Percentiles rank a stretch among this genome's conserved stretches.
These are phyloP conservation scores for Larimichthys crocea DNA, from an alignment of 2,113 vertebrate species.

Conservation along the genomic window DNA sequence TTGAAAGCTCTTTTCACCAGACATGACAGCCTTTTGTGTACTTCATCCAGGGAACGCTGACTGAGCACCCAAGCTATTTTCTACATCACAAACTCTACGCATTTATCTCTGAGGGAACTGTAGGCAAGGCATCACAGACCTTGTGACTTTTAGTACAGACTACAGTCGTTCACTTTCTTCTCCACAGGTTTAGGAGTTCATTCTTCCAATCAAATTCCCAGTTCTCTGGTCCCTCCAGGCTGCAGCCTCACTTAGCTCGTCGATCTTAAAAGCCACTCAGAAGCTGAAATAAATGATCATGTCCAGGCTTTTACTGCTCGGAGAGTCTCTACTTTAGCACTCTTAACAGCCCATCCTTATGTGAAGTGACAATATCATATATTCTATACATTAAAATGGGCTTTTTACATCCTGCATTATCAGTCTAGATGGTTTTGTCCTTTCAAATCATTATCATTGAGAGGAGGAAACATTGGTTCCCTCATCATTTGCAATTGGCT, in stretches of 20 bases:
- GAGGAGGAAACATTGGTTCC: constrained; percentile 65
- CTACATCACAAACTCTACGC: background rate
- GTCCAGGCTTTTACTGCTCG: constrained; percentile 23
- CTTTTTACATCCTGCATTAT: constrained; percentile 46
- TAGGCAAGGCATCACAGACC: constrained; percentile 6
- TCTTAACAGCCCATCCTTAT: constrained; percentile 19
- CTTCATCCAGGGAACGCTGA: constrained; percentile 22
- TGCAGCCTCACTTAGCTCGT: constrained; percentile 31
- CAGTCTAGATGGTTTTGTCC: constrained; percentile 62
- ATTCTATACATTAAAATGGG: constrained; percentile 33
- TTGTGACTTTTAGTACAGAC: background rate
- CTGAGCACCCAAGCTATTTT: constrained; percentile 16
- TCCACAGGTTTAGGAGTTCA: constrained; percentile 15
- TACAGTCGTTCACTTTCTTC: background rate
- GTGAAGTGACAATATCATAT: constrained; percentile 37
- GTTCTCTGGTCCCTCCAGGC: constrained; percentile 20
- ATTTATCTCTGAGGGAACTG: constrained; percentile 16
- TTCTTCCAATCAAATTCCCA: constrained; percentile 35
- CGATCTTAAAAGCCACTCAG: constrained; percentile 38
- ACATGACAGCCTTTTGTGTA: constrained; percentile 23
- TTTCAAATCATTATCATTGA: constrained; percentile 72
- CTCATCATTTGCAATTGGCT: constrained; percentile 65
- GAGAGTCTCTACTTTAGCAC: background rate
- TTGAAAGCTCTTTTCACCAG: constrained; percentile 15
- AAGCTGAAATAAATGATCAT: constrained; percentile 40